A percentile compares a stretch with the other conserved stretches of the same genome.
phyloP scores from a whole-genome alignment of 2,888 invertebrate species.

The Clanis bilineata region DNA sequence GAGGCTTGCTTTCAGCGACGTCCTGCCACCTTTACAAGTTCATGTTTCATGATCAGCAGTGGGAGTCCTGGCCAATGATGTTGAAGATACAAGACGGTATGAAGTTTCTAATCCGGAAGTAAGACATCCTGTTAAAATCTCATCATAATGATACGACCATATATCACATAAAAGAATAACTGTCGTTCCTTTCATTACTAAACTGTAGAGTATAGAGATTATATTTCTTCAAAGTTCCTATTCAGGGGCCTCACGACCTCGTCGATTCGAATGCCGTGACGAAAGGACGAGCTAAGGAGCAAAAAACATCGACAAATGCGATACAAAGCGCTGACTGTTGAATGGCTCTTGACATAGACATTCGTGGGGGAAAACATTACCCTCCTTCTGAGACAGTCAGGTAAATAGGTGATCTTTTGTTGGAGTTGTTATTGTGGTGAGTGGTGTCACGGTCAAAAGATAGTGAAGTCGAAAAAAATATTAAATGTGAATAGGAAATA shows the following conservation, averaged over 20 bases:
- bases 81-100: too few species aligned
- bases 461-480: not conserved
- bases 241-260: constrained; percentile 55
- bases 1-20: too few species aligned
- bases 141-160: not conserved
- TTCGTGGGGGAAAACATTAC: constrained; percentile 39
- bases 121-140: not conserved
- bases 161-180: not conserved
- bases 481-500: not conserved
- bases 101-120: too few species aligned
- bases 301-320: constrained; percentile 41
- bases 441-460: constrained; percentile 41
- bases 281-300: constrained; percentile 50
- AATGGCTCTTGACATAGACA: constrained; percentile 38
- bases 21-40: too few species aligned
- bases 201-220: constrained; percentile 20
- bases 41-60: too few species aligned
- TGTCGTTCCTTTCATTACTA: not conserved
- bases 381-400: too few species aligned
- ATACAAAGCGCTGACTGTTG: constrained; percentile 39
- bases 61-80: too few species aligned
- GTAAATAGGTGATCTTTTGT: constrained; percentile 41
- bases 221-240: constrained; percentile 33
- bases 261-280: constrained; percentile 50
- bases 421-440: constrained; percentile 36